Evolutionary conservation across 1,140 invertebrate genomes (phyloP).

Genomic region (Ceratosolen solmsi): DNA sequence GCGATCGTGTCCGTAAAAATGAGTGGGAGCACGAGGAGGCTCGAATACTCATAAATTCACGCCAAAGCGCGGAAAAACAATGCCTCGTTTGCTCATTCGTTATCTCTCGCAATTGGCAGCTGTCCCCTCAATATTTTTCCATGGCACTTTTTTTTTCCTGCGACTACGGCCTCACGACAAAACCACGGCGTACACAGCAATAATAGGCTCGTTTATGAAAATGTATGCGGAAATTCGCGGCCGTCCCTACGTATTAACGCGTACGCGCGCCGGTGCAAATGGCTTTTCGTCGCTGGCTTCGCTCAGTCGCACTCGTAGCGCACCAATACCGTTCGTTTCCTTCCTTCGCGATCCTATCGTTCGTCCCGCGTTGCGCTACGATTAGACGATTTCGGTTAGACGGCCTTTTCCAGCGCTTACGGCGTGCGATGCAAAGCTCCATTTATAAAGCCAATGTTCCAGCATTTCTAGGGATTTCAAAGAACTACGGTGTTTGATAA

Average conservation of each 20-base stretch:
- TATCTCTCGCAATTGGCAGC: neutral
- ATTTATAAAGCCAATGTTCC: no score
- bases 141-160: neutral
- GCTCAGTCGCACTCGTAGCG: no score
- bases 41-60: neutral
- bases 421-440: neutral
- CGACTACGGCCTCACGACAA: neutral
- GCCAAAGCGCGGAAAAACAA: neutral
- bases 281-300: neutral
- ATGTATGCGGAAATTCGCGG: conserved; percentile 15
- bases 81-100: neutral
- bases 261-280: neutral
- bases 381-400: neutral
- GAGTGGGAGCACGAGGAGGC: no score
- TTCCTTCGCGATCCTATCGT: conserved; percentile 1
- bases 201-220: neutral
- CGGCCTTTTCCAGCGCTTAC: neutral
- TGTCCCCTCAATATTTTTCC: neutral
- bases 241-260: neutral
- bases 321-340: neutral
- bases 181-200: neutral
- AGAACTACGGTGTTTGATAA: no score
- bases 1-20: no score
- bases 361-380: neutral
- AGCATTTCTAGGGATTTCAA: no score